A percentile compares a stretch with the other conserved stretches of the same genome.
phyloP scores from a whole-genome alignment of 2,113 vertebrate genomes.

The Pelmatolapia mariae region DNA sequence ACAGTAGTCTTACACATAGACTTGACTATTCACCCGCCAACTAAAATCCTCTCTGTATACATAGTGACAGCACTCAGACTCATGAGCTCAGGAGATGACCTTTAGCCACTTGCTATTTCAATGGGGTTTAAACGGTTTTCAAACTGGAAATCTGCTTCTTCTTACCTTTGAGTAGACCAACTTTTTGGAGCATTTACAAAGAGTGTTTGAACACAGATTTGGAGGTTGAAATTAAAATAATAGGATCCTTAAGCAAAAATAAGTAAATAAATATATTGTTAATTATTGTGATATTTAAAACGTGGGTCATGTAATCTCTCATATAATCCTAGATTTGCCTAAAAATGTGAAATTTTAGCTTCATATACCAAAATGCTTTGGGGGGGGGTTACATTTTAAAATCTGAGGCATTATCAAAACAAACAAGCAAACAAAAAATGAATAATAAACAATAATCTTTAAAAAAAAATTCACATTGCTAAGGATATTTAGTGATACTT shows the following conservation, averaged over 20 bases:
- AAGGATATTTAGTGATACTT: background rate
- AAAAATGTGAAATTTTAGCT: background rate
- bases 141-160: conserved; percentile 5
- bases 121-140: background rate
- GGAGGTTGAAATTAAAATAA: background rate
- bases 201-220: background rate
- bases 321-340: background rate
- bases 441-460: background rate
- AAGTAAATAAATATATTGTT: background rate
- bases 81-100: background rate
- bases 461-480: background rate
- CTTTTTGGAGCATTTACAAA: background rate
- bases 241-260: background rate
- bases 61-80: background rate
- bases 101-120: background rate
- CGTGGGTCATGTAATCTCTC: background rate
- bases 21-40: background rate
- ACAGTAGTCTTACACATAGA: background rate
- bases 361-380: background rate
- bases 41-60: conserved; percentile 24
- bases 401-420: background rate
- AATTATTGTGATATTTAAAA: background rate
- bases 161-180: background rate
- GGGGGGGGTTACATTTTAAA: accelerated
- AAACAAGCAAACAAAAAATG: background rate